Evolutionary conservation across 2,797 vertebrate species (phyloP), one percentile per base, ranked within the genome.

Genomic region (Epinephelus awoara): DNA sequence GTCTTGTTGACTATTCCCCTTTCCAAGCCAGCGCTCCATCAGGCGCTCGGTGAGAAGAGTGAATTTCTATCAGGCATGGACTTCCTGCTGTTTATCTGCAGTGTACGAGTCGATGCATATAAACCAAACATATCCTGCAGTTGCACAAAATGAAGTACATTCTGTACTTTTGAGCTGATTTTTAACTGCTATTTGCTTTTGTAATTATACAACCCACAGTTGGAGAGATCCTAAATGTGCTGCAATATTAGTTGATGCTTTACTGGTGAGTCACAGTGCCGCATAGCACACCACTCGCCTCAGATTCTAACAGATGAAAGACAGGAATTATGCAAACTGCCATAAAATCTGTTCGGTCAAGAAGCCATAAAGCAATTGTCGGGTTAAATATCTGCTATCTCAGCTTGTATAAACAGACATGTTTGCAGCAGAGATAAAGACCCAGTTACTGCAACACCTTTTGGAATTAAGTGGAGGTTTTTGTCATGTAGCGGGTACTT

Each of bases 311-410:
- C 44, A 65, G 66, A 91, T 90, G 76, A 88, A 91, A 89, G 86
- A 55, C 57, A 1, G 51, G 44, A 75, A 84, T 87, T 84, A 84
- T 74, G 64, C 83, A 89, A 89, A 84, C 75, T 38, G 76, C 85
- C 15, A 73, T 92, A 90, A 93, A 91, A 74, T 57, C 52, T 76
- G 80, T 91, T 85, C 85, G 88, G 82, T 85, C 77, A 85, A 75
- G 74, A 82, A 23, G 29, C 84, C 81, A 84, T 93, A 91, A 94
- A 94, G 85, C 75, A 75, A 89, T 90, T 75, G 80, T 74, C 64
- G 42, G 85, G 90, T 94, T 93, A 90, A 91, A 88, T 81, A 92
- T 92, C 88, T 79, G 67, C 89, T 84, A 77, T 84, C 82, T 82
- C 34, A 52, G 67, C 57, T 77, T 85, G 76, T 79, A 80, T 74